Evolutionary conservation across 2,888 invertebrate genomes (phyloP), one percentile per base, ranked within the genome.

Genomic region (Tetragnatha montana): DNA sequence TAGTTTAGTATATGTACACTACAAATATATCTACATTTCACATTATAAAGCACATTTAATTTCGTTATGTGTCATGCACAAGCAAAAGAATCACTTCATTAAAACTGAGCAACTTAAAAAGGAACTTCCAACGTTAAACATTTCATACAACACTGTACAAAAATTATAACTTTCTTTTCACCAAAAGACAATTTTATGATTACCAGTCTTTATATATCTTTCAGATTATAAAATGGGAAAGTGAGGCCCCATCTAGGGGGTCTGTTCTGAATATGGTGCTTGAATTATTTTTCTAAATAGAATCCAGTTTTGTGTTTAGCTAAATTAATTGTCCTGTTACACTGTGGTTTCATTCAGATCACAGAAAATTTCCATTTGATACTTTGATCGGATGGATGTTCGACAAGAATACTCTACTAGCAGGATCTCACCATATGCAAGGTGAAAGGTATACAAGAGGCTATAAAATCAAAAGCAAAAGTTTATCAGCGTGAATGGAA

Each of bases 401-500:
- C 80, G 51, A 75, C 76, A 88, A 69, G 75, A 87, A 19, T 47
- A 35, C 76, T 78, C 21, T 70, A 69, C 49, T 71, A 22, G 47
- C 78, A 70, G 68, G 69, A 76, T 81, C 51, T 70, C 70, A 76
- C 51, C 81, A 81, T 22, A 70, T 70, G 81, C 68, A 87, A 80
- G 87, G 78, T 78, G 78, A 76, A 86, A n/a, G 70, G 73, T 51
- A 79, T 86, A 50, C 73, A 81, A 75, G 74, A 80, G 76, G 71
- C 76, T 81, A 85, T 69, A 81, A 89, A 85, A 89, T 85, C 76
- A 85, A 76, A 81, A 85, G 89, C 89, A 85, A 76, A 88, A 70
- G 71, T 82, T 47, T 50, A 49, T 70, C 10, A 75, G 87, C 81
- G 76, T 69, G 74, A 83, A 51, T 47, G 69, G 51, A 14, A 73